These are phyloP conservation scores for Plecotus auritus DNA, from an alignment of 2,113 vertebrate genomes.

Conservation along the genomic window DNA sequence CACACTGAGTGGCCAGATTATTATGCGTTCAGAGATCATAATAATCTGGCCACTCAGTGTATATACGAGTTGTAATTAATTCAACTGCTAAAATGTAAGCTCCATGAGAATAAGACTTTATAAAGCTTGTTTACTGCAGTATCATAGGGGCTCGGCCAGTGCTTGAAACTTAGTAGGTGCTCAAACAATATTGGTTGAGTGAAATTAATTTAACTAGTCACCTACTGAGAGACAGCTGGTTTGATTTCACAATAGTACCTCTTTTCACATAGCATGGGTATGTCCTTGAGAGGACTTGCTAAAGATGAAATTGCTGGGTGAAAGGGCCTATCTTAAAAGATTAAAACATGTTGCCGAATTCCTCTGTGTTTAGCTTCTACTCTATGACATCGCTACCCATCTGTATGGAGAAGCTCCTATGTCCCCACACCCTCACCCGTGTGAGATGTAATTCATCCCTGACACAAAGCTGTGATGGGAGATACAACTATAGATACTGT, in stretches of 20 bases:
- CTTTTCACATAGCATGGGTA: neutral
- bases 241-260: neutral
- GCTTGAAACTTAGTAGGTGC: neutral
- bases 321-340: neutral
- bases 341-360: neutral
- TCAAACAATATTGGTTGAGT: neutral
- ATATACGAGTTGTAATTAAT: neutral
- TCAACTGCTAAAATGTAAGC: neutral
- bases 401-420: neutral
- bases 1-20: too few species aligned
- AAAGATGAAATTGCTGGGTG: neutral
- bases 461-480: neutral
- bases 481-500: neutral
- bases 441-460: neutral
- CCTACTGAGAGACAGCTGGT: neutral
- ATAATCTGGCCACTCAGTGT: too few species aligned
- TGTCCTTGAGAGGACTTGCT: conserved; percentile 5
- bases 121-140: neutral
- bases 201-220: neutral
- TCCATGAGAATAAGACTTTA: neutral
- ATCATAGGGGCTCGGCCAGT: neutral
- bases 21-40: too few species aligned
- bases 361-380: neutral
- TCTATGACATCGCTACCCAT: neutral
- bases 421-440: neutral